Evolutionary conservation across 1,140 invertebrate genomes (phyloP).

Genomic region (Apolygus lucorum): DNA sequence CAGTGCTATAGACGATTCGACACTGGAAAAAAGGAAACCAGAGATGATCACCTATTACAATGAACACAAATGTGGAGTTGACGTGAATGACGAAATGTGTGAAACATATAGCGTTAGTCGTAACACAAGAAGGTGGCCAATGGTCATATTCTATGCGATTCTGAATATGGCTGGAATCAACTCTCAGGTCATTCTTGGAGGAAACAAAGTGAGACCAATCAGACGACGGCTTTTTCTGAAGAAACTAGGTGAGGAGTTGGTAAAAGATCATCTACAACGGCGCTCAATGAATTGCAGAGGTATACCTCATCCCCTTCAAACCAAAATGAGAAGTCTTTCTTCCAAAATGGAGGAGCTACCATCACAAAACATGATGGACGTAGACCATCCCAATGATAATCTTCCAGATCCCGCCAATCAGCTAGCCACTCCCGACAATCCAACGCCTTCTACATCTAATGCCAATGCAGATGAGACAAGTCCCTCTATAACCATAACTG

Average conservation of each 20-base stretch:
- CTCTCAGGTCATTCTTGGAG: constrained; percentile 4
- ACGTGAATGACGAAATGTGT: constrained; percentile 36
- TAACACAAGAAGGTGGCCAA: constrained; percentile 35
- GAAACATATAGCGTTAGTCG: constrained; percentile 31
- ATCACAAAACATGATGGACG: too few relatives aligned
- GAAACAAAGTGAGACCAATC: background rate
- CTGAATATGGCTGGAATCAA: constrained; percentile 34
- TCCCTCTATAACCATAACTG: too few relatives aligned
- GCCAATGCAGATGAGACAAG: too few relatives aligned
- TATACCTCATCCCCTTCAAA: too few relatives aligned
- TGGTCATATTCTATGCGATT: constrained; percentile 35
- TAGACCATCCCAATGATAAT: too few relatives aligned
- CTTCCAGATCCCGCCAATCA: too few relatives aligned
- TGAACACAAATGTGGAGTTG: constrained; percentile 35
- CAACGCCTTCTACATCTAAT: too few relatives aligned
- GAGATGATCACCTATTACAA: constrained; percentile 36
- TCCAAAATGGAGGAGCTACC: too few relatives aligned
- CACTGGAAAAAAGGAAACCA: constrained; percentile 31
- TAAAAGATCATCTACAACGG: background rate
- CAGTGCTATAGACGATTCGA: constrained; percentile 26
- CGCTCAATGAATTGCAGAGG: too few relatives aligned
- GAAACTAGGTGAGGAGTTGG: background rate
- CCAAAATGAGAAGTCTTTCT: too few relatives aligned
- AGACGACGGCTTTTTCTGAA: background rate
- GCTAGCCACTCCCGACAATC: too few relatives aligned